phyloP scores from a whole-genome alignment of 1,140 invertebrate species.

The Tachypleus tridentatus region DNA sequence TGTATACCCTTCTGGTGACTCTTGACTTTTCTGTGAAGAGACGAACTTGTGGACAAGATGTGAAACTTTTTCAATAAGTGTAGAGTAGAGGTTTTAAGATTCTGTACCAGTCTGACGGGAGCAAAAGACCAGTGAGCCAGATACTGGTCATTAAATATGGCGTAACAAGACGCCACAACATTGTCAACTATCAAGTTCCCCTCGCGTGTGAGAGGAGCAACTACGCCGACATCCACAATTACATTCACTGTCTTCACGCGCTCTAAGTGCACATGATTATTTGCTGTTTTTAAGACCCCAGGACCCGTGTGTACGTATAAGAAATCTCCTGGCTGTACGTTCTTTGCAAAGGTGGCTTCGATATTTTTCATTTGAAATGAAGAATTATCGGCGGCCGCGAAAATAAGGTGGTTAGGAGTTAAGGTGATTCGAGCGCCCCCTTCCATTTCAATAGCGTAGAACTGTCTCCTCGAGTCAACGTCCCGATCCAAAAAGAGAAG shows the following conservation, averaged over 20 bases:
- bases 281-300: background rate
- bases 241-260: conserved; percentile 47
- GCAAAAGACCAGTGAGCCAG: conserved; percentile 72
- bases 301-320: conserved; percentile 31
- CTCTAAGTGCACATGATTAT: conserved; percentile 32
- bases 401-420: conserved; percentile 72
- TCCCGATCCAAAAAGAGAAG: conserved; percentile 77
- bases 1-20: conserved; percentile 48
- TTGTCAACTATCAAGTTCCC: conserved; percentile 85
- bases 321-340: conserved; percentile 40
- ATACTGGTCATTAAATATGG: conserved; percentile 66
- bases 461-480: conserved; percentile 26
- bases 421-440: conserved; percentile 56
- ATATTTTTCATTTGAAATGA: background rate
- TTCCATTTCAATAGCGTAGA: conserved; percentile 47
- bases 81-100: conserved; percentile 20
- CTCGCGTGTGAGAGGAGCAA: conserved; percentile 70
- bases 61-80: conserved; percentile 3
- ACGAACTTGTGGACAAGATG: background rate
- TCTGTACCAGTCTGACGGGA: conserved; percentile 52
- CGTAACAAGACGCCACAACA: conserved; percentile 88
- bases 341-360: conserved; percentile 44
- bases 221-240: conserved; percentile 55
- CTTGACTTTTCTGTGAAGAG: conserved; percentile 3
- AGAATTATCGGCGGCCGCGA: conserved; percentile 16